Percentiles rank a stretch among this genome's conserved stretches.
Conservation (phyloP, 2,888 invertebrate species). For the Nemotelus pantherinus region DNA sequence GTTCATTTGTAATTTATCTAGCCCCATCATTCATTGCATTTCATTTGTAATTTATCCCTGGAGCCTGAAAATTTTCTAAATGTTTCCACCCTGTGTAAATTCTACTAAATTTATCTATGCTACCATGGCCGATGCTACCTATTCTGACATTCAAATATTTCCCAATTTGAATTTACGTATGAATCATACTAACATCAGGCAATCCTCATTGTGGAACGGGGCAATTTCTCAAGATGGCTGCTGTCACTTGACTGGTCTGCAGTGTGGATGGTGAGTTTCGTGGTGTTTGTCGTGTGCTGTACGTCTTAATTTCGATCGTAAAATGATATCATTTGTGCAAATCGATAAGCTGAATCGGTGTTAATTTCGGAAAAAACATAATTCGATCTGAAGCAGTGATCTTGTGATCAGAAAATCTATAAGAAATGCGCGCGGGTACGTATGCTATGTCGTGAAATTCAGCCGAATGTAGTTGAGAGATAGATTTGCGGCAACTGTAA, state of each 20-base stretch:
- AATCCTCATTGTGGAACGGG: not conserved
- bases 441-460: not conserved
- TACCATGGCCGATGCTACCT: no score
- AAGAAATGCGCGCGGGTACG: constrained; percentile 31
- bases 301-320: constrained; percentile 4
- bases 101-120: no score
- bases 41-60: no score
- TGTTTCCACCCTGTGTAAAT: no score
- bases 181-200: not conserved
- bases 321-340: constrained; percentile 8
- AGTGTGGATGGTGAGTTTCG: constrained; percentile 7
- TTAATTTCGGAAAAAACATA: no score
- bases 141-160: no score
- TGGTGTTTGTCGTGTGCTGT: constrained; percentile 24
- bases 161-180: no score
- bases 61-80: no score
- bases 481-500: constrained; percentile 29
- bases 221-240: constrained; percentile 31
- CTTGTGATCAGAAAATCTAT: not conserved
- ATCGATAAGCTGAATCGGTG: constrained; percentile 4
- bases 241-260: constrained; percentile 24
- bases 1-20: no score
- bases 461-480: not conserved
- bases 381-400: not conserved
- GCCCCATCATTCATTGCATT: no score